Base-by-base conservation (phyloP, 2,113 vertebrate genomes). In the Muntiacus muntjak region DNA sequence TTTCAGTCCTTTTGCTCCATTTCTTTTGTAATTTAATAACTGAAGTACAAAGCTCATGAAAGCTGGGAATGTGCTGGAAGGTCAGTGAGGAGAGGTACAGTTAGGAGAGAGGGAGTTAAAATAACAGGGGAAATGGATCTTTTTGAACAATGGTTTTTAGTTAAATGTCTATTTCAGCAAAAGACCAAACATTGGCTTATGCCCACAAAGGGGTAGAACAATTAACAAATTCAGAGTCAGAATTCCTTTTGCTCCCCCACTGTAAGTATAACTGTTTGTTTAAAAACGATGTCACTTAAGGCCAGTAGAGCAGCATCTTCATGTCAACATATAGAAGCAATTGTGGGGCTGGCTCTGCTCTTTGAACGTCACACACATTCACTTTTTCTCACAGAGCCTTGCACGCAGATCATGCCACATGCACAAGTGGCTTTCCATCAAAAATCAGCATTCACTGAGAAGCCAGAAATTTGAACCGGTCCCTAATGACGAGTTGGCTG, bases 1-100 rank as follows among this genome's bases (percentile, higher is more conserved):
- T 98, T 97, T 97, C 45, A 67, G 54, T 57, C 23, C 88, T 98
- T 97, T 60, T 95, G 87, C 96, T 93, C 58, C 45, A 50, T 97
- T 97, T 87, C 97, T 97, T 93, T 71, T 93, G 93, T 94, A 98
- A 98, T 97, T 98, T 97, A 98, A 97, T 82, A 96, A 96, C 60
- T 2, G 1, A 97, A 94, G 96, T 97, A 98, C n/a, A 98, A 98
- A 98, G 54, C 96, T 98, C 67, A 2, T 89, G 76, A 78, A 98
- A 98, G 54, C 95, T 64, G 89, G 84, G 89, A 98, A 98, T 67
- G 90, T 9, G 1, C 40, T 97, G 97, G 64, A 50, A 97, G 95
- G 95, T 96, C 97, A 97, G 95, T 87, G 55, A 97, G 93, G 30
- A 50, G 88, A 92, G 89, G 67, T 7, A 0, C 43, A 79, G 85